Percentiles rank a stretch among this genome's conserved stretches.
Conservation (phyloP, 2,888 invertebrate genomes). For the Panopea generosa region DNA sequence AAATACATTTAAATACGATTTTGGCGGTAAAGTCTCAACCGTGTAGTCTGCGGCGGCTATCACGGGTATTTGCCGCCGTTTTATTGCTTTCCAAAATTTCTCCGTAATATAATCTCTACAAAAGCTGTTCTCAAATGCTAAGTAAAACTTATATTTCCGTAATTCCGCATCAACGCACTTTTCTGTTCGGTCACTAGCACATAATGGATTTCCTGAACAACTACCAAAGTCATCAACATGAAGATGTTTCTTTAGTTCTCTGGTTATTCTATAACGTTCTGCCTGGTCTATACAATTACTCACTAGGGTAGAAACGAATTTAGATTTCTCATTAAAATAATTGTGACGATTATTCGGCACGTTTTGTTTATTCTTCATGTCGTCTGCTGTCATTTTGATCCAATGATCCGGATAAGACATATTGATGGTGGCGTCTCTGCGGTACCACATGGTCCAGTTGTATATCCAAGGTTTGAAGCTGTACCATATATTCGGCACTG, state of each 20-base stretch:
- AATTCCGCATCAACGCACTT: conserved; percentile 50
- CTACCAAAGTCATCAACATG: conserved; percentile 46
- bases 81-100: conserved; percentile 72
- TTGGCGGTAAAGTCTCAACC: conserved; percentile 40
- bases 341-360: conserved; percentile 24
- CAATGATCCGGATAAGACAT: conserved; percentile 63
- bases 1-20: conserved; percentile 63
- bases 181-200: conserved; percentile 38
- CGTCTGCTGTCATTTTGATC: conserved; percentile 40
- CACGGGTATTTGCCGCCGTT: conserved; percentile 68
- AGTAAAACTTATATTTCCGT: conserved; percentile 70
- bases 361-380: conserved; percentile 13
- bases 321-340: conserved; percentile 34
- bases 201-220: conserved; percentile 40
- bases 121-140: conserved; percentile 73
- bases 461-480: conserved; percentile 59
- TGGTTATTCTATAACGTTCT: conserved; percentile 48
- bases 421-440: conserved; percentile 71
- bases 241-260: conserved; percentile 52
- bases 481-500: conserved; percentile 66
- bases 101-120: conserved; percentile 75
- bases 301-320: conserved; percentile 51
- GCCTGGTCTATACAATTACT: conserved; percentile 62
- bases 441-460: conserved; percentile 75
- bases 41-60: conserved; percentile 67